Base-by-base conservation (phyloP, 1,140 invertebrate species). In the Arion vulgaris region DNA sequence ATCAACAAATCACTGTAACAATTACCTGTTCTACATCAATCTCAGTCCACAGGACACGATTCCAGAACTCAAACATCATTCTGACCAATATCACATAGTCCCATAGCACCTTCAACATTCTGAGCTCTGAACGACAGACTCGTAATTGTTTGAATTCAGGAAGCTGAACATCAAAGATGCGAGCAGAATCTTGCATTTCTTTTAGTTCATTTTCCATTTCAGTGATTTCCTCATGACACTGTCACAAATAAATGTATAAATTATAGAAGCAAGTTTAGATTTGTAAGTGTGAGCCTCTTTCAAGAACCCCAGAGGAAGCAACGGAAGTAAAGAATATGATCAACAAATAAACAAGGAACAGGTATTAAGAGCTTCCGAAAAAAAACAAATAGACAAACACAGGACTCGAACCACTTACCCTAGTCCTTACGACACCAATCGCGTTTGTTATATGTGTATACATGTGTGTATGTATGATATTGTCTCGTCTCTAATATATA, bases 21-120 rank as follows among this genome's bases (percentile, higher is more conserved):
- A 23, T 81, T 51, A 81, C 80, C 71, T 81, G 80, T 93, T 99
- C 98, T 45, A 98, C 97, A 92, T 99, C 97, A 74, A 99, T 97
- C 90, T 98, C 96, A 73, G 96, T 94, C 98, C 97, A 99, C 0
- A 96, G 96, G 0, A 97, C 98, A 9, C 96, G 97, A 92, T 98
- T 98, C 98, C 98, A 99, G 89, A 98, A 96, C 88, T 97, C 95
- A 75, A 99, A 96, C 88, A 96, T 96, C 26, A 96, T 96, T 85
- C 95, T 94, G 0, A 99, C 96, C 83, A 98, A 96, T 89, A 95
- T 95, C 0, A 97, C 95, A 90, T 98, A 98, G 92, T 99, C 97
- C 98, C 98, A 99, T 2, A 99, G 93, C 94, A 97, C 96, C 94
- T 98, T 98, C 1, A 98, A 92, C 94, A 98, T 95, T 85, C 94